Base-by-base conservation (phyloP, 2,113 vertebrate species). In the Ceuthmochares aereus region DNA sequence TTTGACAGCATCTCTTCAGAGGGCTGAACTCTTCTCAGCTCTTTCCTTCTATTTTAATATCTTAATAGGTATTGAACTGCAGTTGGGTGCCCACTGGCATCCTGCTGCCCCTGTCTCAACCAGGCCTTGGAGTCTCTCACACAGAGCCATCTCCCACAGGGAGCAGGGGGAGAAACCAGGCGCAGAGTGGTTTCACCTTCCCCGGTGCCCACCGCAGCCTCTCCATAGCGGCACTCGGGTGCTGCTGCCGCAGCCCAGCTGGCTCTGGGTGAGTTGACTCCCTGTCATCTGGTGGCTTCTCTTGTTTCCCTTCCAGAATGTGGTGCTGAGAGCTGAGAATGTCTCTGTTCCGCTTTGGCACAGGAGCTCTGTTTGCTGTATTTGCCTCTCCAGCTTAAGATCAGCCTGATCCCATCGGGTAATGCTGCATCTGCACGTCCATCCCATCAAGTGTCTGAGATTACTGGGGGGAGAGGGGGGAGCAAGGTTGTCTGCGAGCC, bases 211-310 rank as follows among this genome's bases (percentile, higher is more conserved):
- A 51, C 42, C 37, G 3, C 0, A 2, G 43, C 9, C 49, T 52
- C 49, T 47, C 80, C 25, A 4, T 0, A 0, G 13, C 2, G 4
- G 36, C 16, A 62, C 14, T 20, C 0, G 1, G 12, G 6, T 52
- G 63, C 68, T 47, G 32, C 26, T 94, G 7, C 37, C 9, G 2
- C 0, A 1, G 37, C 19, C 62, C 72, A 29, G 13, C 54, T 15
- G 14, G n/a, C 8, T 67, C 51, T 74, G 26, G 3, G 25, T 55
- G 64, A 62, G n/a, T 27, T 22, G 60, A 27, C 19, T 68, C 26
- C 42, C n/a, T 7, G 1, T 15, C 21, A 11, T 26, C 2, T 37
- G 17, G 7, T 47, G 22, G 14, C 49, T 85, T 60, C 45, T 8
- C 37, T 29, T 20, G 9, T 49, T 77, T 79, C 78, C 51, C 59